Evolutionary conservation across 37 sponge, comb jelly and placozoan species (phyloP).

Genomic region (Dysidea cf. avara): DNA sequence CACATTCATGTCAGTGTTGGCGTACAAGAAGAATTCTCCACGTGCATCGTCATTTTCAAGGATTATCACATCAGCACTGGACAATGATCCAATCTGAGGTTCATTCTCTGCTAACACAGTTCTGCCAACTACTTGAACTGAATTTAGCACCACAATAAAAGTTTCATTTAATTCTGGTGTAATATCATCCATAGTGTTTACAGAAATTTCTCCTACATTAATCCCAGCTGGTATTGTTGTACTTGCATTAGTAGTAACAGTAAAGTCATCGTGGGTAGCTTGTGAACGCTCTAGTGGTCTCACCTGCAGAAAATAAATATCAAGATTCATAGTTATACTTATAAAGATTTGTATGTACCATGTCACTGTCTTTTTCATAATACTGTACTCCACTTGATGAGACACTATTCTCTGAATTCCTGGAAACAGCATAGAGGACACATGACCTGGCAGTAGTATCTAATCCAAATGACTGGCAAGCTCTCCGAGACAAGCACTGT

Average conservation of each 20-base stretch:
- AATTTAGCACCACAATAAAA: slow-evolving; percentile 40
- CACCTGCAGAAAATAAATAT: slow-evolving; percentile 42
- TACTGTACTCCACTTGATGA: slow-evolving; percentile 12
- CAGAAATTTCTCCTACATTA: slow-evolving; percentile 22
- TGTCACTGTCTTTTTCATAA: slow-evolving; percentile 51
- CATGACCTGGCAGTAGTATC: slow-evolving; percentile 11
- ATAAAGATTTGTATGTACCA: slow-evolving; percentile 6
- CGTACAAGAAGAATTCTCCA: slow-evolving; percentile 43
- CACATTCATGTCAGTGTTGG: not conserved
- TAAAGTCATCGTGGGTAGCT: slow-evolving; percentile 57
- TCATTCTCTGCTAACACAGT: slow-evolving; percentile 2
- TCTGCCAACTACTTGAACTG: slow-evolving; percentile 44
- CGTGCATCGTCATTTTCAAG: slow-evolving; percentile 73
- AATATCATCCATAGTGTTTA: slow-evolving; percentile 56
- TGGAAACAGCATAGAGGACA: slow-evolving; percentile 31
- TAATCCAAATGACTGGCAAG: slow-evolving; percentile 49
- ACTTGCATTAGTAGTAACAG: slow-evolving; percentile 1
- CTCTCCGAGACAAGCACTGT: slow-evolving; percentile 37
- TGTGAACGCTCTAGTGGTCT: slow-evolving; percentile 30
- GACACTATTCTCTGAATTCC: not conserved
- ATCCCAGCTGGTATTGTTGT: slow-evolving; percentile 50
- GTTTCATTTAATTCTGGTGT: slow-evolving; percentile 79
- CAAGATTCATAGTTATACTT: not conserved
- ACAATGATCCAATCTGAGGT: slow-evolving; percentile 40
- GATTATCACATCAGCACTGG: slow-evolving; percentile 39